These are phyloP conservation scores for Dendronephthya gigantea DNA, from an alignment of 64 coral and sea anemone species.

Conservation along the genomic window DNA sequence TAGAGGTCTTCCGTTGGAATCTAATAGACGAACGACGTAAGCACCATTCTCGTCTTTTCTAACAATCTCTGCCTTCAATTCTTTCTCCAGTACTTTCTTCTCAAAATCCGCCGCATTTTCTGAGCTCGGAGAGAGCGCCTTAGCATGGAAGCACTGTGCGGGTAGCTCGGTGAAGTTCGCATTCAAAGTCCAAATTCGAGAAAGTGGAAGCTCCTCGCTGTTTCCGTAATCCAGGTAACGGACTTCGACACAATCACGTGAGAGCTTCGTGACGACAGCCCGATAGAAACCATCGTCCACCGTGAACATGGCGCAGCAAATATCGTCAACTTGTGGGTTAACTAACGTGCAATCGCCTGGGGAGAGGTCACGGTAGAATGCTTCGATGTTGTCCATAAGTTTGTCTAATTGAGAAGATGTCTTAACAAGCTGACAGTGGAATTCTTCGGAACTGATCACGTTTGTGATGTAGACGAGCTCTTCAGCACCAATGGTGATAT, in stretches of 20 bases:
- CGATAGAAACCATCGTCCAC: constrained; percentile 88
- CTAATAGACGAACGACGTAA: neutral
- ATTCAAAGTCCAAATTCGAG: constrained; percentile 42
- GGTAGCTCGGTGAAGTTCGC: constrained; percentile 46
- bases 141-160: constrained; percentile 35
- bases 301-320: constrained; percentile 61
- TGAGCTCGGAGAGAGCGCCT: neutral
- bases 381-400: constrained; percentile 64
- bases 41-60: neutral
- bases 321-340: constrained; percentile 34
- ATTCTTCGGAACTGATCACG: constrained; percentile 30
- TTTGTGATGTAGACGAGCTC: constrained; percentile 44
- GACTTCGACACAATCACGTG: constrained; percentile 15
- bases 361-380: constrained; percentile 37
- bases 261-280: constrained; percentile 24
- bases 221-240: constrained; percentile 89
- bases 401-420: constrained; percentile 45
- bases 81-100: neutral
- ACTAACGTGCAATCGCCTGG: constrained; percentile 23
- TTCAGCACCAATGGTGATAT: constrained; percentile 33
- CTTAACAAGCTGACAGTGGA: constrained; percentile 58
- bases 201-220: constrained; percentile 42
- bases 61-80: neutral
- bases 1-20: neutral
- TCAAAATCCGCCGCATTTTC: neutral